A percentile compares a stretch with the other conserved stretches of the same genome.
Evolutionary conservation across 2,888 invertebrate species (phyloP).

Genomic region (Sialis fuliginosa): DNA sequence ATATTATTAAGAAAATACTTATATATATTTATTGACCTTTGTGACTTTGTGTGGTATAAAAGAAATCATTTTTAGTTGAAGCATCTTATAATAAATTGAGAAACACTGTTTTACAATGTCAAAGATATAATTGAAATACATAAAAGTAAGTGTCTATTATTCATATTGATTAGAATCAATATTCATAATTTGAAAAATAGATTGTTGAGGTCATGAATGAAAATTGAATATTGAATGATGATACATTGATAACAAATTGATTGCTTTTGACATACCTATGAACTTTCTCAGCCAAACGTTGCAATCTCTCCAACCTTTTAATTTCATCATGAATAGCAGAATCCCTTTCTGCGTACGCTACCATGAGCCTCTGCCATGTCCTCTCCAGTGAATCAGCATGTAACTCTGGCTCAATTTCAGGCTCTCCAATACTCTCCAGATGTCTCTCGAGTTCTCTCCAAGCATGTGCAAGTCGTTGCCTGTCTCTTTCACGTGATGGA

Average conservation of each 20-base stretch:
- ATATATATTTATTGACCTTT: too few species aligned
- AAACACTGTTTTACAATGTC: too few species aligned
- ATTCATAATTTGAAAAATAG: too few species aligned
- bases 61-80: neutral
- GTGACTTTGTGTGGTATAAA: neutral
- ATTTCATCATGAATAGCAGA: slow-evolving; percentile 82
- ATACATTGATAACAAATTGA: neutral
- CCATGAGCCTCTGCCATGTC: slow-evolving; percentile 73
- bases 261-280: slow-evolving; percentile 30
- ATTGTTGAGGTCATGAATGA: too few species aligned
- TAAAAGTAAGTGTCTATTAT: too few species aligned
- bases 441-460: slow-evolving; percentile 79
- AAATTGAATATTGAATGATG: too few species aligned
- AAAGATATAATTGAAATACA: too few species aligned
- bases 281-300: slow-evolving; percentile 84
- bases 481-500: slow-evolving; percentile 76
- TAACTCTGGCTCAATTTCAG: slow-evolving; percentile 74
- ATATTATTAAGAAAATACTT: too few species aligned
- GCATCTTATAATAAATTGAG: neutral
- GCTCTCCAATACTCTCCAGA: slow-evolving; percentile 72
- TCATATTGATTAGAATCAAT: too few species aligned
- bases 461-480: slow-evolving; percentile 69
- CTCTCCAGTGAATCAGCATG: slow-evolving; percentile 75
- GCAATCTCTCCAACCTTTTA: slow-evolving; percentile 74
- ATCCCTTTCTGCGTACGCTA: slow-evolving; percentile 82